Evolutionary conservation across 2,797 vertebrate species (phyloP), one percentile per base, ranked within the genome.

Genomic region (Glyptemys insculpta): DNA sequence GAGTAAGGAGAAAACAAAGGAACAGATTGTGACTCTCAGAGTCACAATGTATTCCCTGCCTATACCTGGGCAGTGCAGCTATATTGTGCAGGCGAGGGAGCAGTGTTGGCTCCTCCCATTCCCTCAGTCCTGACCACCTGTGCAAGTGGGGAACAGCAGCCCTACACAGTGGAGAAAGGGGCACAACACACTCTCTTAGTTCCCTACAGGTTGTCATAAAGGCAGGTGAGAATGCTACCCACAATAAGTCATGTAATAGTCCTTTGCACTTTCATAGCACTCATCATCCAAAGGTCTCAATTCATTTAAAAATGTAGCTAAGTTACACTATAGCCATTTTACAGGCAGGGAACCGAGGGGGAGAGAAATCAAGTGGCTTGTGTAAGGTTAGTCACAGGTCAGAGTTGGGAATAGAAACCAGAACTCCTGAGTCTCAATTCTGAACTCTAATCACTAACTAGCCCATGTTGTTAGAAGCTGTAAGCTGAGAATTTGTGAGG

Each of bases 331-430:
- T 15, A 85, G 37, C 27, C 2, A 1, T 86, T 91, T 94, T 86
- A 79, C 5, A 94, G 16, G 4, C 27, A 47, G 18, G 37, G 31
- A 89, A 41, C 59, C 74, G 68, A 91, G 44, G 52, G 1, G 3
- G 31, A 52, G 44, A 72, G 2, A 1, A 62, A 93, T 3, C 21
- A n/a, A 83, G 50, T 53, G 25, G 81, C 4, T 85, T 59, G 27
- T 7, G 29, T 65, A 57, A 37, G 29, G 27, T 50, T 0, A 1
- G 31, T 16, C 68, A 93, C n/a, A 0, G 0, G 85, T 65, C 34
- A 89, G 94, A 96, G 59, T 56, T 86, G 72, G 86, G 31, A n/a
- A 14, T 37, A 90, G 85, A 94, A 92, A 68, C 65, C 29, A 89
- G 87, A 68, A 57, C 25, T 54, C 6, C 21, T 74, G 34, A 23